These are phyloP conservation scores for Nesometra sesokonis DNA, from an alignment of 35 echinoderm and acorn worm genomes.

Conservation along the genomic window DNA sequence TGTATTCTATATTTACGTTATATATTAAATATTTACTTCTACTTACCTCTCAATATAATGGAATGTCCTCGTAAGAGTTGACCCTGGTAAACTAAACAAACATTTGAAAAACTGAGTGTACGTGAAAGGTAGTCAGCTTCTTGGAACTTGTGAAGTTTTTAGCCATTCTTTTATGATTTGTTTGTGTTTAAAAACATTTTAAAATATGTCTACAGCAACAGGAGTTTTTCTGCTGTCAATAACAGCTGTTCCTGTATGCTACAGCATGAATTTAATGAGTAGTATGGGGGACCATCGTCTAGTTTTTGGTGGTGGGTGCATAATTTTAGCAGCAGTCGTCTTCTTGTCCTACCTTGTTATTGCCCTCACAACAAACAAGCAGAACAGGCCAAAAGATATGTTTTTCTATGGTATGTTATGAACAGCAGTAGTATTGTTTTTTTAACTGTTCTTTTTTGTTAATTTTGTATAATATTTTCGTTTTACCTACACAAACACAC, in stretches of 20 bases:
- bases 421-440: background rate
- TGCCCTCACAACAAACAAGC: background rate
- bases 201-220: conserved; percentile 52
- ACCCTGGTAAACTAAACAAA: too few species aligned
- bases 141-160: too few species aligned
- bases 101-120: too few species aligned
- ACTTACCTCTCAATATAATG: too few species aligned
- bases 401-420: conserved; percentile 48
- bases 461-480: background rate
- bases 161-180: too few species aligned
- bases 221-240: conserved; percentile 51
- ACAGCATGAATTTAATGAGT: conserved; percentile 31
- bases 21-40: too few species aligned
- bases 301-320: conserved; percentile 35
- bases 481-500: too few species aligned
- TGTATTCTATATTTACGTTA: too few species aligned
- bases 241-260: conserved; percentile 62
- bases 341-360: conserved; percentile 30
- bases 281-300: background rate
- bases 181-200: background rate
- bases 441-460: background rate
- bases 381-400: conserved; percentile 29
- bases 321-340: conserved; percentile 2
- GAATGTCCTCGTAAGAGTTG: too few species aligned
- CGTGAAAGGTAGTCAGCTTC: too few species aligned